Conservation (phyloP, 2,797 vertebrate species). For the Pipistrellus pygmaeus region DNA sequence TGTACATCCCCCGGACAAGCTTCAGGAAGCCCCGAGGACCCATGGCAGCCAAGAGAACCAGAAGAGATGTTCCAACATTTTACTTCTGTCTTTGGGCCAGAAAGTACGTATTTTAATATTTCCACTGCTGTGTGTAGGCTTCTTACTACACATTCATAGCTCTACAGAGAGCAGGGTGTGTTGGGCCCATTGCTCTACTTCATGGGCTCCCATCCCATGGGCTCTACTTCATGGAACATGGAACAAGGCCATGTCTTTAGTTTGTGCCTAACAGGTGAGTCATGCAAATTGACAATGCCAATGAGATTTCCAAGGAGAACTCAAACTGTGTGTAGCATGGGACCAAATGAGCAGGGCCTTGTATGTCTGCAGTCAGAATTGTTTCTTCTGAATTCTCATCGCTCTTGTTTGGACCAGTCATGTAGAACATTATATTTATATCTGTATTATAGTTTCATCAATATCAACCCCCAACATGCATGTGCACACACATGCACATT, state of each 20-base stretch:
- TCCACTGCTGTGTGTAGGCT: not conserved
- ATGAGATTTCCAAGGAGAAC: not conserved
- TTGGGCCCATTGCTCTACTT: not conserved
- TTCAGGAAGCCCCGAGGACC: not conserved
- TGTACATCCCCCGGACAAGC: not conserved
- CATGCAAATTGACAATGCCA: not conserved
- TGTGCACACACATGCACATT: not conserved
- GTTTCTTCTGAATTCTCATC: not conserved
- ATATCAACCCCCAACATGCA: not conserved
- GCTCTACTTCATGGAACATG: too few species aligned
- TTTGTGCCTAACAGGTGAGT: not conserved
- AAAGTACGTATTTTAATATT: not conserved
- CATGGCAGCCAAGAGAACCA: not conserved
- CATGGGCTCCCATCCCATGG: not conserved
- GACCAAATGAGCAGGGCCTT: not conserved
- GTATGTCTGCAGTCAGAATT: not conserved
- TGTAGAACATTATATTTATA: not conserved
- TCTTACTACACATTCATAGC: rapidly evolving
- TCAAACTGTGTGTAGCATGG: not conserved
- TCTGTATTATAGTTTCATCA: not conserved
- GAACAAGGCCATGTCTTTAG: not conserved
- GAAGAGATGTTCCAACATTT: not conserved
- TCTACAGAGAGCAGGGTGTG: not conserved
- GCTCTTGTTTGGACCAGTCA: not conserved
- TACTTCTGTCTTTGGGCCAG: not conserved